Evolutionary conservation across 2,113 vertebrate genomes (phyloP).

Genomic region (Steatornis caripensis): DNA sequence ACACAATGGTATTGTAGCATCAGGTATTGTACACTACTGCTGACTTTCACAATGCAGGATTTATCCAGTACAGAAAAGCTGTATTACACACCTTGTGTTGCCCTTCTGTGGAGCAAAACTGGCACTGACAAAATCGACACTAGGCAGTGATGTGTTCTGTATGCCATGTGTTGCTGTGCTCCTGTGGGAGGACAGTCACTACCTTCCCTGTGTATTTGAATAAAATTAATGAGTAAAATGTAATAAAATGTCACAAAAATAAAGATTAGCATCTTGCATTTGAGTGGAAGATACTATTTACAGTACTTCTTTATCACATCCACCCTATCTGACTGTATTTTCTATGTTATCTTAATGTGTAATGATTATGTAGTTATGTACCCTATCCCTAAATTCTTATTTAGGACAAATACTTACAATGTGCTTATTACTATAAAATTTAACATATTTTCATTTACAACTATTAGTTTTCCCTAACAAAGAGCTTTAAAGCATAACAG

Average conservation of each 20-base stretch:
- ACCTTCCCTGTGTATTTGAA: neutral
- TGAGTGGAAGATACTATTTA: neutral
- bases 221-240: neutral
- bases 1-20: neutral
- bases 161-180: neutral
- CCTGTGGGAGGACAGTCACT: neutral
- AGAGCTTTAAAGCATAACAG: neutral
- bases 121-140: neutral
- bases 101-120: neutral
- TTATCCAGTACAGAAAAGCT: neutral
- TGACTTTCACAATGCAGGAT: neutral
- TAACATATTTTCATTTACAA: neutral
- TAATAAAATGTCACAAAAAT: slow-evolving; percentile 30
- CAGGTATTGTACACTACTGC: neutral
- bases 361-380: neutral
- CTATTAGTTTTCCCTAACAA: neutral
- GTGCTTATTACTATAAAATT: neutral
- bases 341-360: neutral
- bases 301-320: neutral
- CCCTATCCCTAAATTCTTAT: neutral
- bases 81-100: neutral
- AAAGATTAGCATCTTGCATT: slow-evolving; percentile 1
- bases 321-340: neutral
- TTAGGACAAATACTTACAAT: neutral
- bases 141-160: neutral